Evolutionary conservation across 2,888 invertebrate genomes (phyloP).

Genomic region (Polyploca ridens): DNA sequence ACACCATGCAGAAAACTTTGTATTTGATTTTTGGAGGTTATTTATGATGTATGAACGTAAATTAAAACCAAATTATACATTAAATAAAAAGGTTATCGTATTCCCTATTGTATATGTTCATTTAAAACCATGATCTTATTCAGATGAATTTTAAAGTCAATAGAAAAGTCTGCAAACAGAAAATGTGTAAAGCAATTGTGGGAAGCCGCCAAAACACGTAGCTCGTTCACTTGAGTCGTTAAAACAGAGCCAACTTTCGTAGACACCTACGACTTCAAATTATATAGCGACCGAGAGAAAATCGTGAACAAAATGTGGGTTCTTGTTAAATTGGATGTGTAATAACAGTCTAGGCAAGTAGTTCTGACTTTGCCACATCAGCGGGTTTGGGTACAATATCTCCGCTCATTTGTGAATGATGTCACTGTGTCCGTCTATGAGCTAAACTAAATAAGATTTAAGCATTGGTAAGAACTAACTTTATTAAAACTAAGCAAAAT

Average conservation of each 20-base stretch:
- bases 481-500: too few species aligned
- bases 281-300: not conserved
- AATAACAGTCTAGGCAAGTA: slow-evolving; percentile 69
- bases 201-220: slow-evolving; percentile 79
- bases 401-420: slow-evolving; percentile 62
- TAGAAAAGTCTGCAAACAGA: slow-evolving; percentile 20
- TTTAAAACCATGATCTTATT: not conserved
- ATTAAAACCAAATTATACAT: too few species aligned
- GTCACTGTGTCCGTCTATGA: slow-evolving; percentile 55
- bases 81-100: not conserved
- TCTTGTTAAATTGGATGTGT: slow-evolving; percentile 60
- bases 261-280: slow-evolving; percentile 43
- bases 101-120: not conserved
- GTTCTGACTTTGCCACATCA: slow-evolving; percentile 73
- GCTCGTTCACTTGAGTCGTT: slow-evolving; percentile 74
- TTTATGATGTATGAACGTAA: too few species aligned
- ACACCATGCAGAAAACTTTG: too few species aligned
- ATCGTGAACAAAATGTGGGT: slow-evolving; percentile 33
- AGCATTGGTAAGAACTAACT: too few species aligned
- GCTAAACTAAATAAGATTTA: not conserved
- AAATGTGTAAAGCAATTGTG: slow-evolving; percentile 68
- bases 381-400: slow-evolving; percentile 67
- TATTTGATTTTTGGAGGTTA: too few species aligned
- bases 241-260: slow-evolving; percentile 52
- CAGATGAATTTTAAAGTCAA: slow-evolving; percentile 12